A percentile compares a stretch with the other conserved stretches of the same genome.
Evolutionary conservation across 1,140 invertebrate genomes (phyloP).

Genomic region (Pseudobourletiella spinata): DNA sequence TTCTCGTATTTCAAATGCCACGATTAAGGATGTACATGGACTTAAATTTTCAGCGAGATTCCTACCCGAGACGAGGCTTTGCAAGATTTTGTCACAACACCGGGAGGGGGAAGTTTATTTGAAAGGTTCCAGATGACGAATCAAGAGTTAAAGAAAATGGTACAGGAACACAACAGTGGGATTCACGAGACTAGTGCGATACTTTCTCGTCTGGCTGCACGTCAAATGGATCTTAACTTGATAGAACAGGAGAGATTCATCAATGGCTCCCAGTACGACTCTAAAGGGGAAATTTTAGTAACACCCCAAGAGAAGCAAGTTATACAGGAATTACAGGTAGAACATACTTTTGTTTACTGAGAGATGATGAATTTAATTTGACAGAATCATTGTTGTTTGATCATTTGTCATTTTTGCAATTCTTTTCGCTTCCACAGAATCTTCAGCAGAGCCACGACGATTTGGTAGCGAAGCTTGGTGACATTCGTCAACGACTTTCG

Average conservation of each 20-base stretch:
- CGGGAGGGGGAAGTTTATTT: neutral
- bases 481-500: neutral
- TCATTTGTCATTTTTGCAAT: too few relatives aligned
- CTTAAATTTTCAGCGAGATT: neutral
- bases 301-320: slow-evolving; percentile 3
- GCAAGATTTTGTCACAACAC: neutral
- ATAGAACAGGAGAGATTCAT: slow-evolving; percentile 5
- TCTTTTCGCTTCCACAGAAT: too few relatives aligned
- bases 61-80: neutral
- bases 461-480: neutral
- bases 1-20: too few relatives aligned
- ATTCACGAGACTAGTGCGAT: neutral
- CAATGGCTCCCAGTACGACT: neutral
- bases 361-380: too few relatives aligned
- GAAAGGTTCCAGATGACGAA: neutral
- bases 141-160: neutral
- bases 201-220: neutral
- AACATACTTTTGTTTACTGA: too few relatives aligned
- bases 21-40: too few relatives aligned
- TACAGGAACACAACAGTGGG: neutral
- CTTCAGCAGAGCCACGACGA: too few relatives aligned
- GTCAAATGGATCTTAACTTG: slow-evolving; percentile 1
- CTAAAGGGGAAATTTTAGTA: neutral
- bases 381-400: too few relatives aligned
- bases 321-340: slow-evolving; percentile 4